A percentile compares a stretch with the other conserved stretches of the same genome.
Evolutionary conservation across 2,888 invertebrate species (phyloP).

Genomic region (Lasioglossum lativentre): DNA sequence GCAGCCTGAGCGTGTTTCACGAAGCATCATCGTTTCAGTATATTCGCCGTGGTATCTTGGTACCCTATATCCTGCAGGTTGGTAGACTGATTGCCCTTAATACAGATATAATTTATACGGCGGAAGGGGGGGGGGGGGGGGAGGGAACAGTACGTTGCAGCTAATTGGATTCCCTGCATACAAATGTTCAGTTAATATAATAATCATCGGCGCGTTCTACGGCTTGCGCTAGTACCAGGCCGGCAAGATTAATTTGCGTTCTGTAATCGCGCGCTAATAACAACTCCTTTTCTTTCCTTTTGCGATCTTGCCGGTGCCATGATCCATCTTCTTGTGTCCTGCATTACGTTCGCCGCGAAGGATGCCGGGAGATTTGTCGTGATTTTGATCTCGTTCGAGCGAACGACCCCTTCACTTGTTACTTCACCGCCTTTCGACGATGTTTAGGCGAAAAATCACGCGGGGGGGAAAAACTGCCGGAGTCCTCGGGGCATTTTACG

Average conservation of each 20-base stretch:
- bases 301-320: slow-evolving; percentile 49
- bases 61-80: slow-evolving; percentile 37
- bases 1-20: slow-evolving; percentile 39
- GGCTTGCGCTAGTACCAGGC: slow-evolving; percentile 53
- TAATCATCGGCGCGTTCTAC: slow-evolving; percentile 70
- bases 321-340: slow-evolving; percentile 69
- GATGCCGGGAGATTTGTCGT: slow-evolving; percentile 55
- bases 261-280: slow-evolving; percentile 76
- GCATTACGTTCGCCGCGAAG: slow-evolving; percentile 57
- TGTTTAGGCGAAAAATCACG: background rate
- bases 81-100: slow-evolving; percentile 76
- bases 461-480: background rate
- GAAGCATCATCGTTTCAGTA: slow-evolving; percentile 26
- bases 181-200: slow-evolving; percentile 72
- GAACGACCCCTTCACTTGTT: slow-evolving; percentile 48
- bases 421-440: slow-evolving; percentile 29
- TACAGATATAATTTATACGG: slow-evolving; percentile 76
- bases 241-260: slow-evolving; percentile 73
- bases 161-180: slow-evolving; percentile 63
- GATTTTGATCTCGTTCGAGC: slow-evolving; percentile 50
- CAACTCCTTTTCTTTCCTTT: slow-evolving; percentile 46
- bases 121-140: background rate
- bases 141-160: slow-evolving; percentile 31
- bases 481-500: background rate
- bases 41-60: slow-evolving; percentile 32